Percentiles rank a stretch among this genome's conserved stretches.
Evolutionary conservation across 1,140 invertebrate species (phyloP).

Genomic region (Dreissena polymorpha): DNA sequence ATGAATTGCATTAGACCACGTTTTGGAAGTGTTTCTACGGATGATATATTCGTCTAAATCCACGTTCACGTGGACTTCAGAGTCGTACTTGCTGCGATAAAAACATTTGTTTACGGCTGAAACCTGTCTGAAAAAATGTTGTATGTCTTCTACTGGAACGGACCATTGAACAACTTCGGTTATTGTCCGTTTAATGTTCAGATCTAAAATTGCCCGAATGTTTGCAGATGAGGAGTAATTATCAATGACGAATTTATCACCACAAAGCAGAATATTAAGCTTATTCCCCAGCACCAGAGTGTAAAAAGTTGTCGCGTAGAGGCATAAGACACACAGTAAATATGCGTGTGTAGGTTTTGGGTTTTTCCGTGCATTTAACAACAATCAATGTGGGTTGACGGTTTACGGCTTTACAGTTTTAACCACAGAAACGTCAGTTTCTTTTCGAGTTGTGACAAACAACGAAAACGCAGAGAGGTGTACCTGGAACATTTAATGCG

Average conservation of each 20-base stretch:
- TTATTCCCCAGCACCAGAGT: conserved; percentile 96
- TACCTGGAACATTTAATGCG: conserved; percentile 28
- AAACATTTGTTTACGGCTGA: conserved; percentile 37
- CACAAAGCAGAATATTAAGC: conserved; percentile 91
- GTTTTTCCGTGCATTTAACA: conserved; percentile 1
- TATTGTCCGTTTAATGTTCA: conserved; percentile 83
- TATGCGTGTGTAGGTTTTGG: not conserved
- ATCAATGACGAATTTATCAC: conserved; percentile 94
- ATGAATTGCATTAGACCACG: conserved; percentile 1
- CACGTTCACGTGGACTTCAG: conserved; percentile 17
- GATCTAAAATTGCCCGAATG: conserved; percentile 85
- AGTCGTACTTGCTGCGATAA: conserved; percentile 11
- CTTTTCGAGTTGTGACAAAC: not conserved
- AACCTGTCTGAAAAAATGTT: too few species aligned
- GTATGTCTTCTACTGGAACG: too few species aligned
- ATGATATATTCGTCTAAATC: conserved; percentile 49
- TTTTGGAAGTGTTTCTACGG: not conserved
- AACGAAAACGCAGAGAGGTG: not conserved
- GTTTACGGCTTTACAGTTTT: not conserved
- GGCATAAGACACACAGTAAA: conserved; percentile 97
- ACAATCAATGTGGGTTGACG: conserved; percentile 9
- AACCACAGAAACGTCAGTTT: conserved; percentile 30
- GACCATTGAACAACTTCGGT: conserved; percentile 92
- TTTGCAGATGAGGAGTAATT: conserved; percentile 92
- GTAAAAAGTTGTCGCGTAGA: conserved; percentile 90